These are phyloP conservation scores for Sesia apiformis DNA, from an alignment of 2,888 invertebrate species.

Conservation along the genomic window DNA sequence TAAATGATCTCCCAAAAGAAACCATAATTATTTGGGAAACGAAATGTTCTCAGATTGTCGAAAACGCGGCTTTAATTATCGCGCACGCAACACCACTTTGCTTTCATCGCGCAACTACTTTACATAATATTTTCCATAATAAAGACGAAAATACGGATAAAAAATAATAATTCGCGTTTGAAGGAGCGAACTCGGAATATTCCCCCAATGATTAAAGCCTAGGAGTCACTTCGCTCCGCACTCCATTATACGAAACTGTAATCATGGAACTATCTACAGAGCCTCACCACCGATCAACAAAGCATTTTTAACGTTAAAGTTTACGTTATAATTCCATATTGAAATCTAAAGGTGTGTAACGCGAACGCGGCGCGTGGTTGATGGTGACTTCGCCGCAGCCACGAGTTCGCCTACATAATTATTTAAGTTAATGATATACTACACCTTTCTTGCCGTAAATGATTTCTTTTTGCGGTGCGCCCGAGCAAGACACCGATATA, in stretches of 20 bases:
- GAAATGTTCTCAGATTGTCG: neutral
- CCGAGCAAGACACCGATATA: conserved; percentile 21
- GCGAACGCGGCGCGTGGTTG: conserved; percentile 17
- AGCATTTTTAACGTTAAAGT: conserved; percentile 15
- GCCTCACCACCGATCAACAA: conserved; percentile 8
- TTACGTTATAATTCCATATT: conserved; percentile 16
- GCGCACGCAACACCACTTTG: neutral
- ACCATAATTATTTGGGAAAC: no score
- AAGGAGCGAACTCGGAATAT: conserved; percentile 31
- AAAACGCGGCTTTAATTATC: neutral
- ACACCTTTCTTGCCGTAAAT: conserved; percentile 58
- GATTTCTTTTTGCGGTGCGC: conserved; percentile 45
- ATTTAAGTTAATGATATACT: conserved; percentile 71
- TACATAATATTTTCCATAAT: neutral
- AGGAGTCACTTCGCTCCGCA: conserved; percentile 35
- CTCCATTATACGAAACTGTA: conserved; percentile 64
- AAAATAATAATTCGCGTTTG: conserved; percentile 3
- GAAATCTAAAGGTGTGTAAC: conserved; percentile 8
- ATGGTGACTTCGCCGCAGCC: conserved; percentile 13
- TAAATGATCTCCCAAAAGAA: no score
- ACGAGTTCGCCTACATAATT: conserved; percentile 51
- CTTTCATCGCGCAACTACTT: neutral
- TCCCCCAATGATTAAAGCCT: conserved; percentile 67
- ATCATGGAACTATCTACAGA: conserved; percentile 52
- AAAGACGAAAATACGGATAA: conserved; percentile 1